phyloP scores from a whole-genome alignment of 2,888 invertebrate species.

The Tenthredo notha region DNA sequence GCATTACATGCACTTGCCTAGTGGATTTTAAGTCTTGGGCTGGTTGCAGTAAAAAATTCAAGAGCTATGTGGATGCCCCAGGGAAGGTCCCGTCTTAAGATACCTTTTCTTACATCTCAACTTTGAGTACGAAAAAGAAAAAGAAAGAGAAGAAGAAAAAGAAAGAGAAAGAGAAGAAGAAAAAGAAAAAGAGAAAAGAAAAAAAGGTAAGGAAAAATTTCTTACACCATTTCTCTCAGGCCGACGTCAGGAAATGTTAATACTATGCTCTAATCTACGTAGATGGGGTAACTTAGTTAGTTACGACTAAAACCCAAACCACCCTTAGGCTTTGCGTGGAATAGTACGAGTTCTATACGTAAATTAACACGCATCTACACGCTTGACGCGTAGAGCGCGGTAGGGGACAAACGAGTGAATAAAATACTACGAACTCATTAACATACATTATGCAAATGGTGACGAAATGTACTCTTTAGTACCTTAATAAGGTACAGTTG shows the following conservation, averaged over 20 bases:
- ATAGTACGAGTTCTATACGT: constrained; percentile 5
- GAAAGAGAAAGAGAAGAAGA: neutral
- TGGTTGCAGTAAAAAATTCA: constrained; percentile 33
- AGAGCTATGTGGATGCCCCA: constrained; percentile 15
- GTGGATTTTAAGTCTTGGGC: neutral
- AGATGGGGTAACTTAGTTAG: constrained; percentile 38
- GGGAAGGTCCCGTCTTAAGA: neutral
- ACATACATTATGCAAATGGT: constrained; percentile 37
- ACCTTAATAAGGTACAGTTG: constrained; percentile 44
- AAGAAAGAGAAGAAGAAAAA: neutral
- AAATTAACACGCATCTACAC: constrained; percentile 41
- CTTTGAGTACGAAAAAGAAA: constrained; percentile 3
- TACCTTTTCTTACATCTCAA: constrained; percentile 9
- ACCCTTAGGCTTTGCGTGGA: neutral
- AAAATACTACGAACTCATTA: constrained; percentile 35
- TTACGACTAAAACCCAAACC: constrained; percentile 26
- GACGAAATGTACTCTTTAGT: constrained; percentile 37
- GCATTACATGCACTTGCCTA: neutral
- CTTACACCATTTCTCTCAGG: neutral
- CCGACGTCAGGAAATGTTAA: constrained; percentile 30
- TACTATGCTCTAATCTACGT: constrained; percentile 34
- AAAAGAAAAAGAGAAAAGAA: neutral
- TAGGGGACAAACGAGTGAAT: constrained; percentile 33
- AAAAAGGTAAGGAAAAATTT: neutral
- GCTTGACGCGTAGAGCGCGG: neutral